phyloP scores from a whole-genome alignment of 2,797 vertebrate genomes.

The Cossypha niveicapilla region DNA sequence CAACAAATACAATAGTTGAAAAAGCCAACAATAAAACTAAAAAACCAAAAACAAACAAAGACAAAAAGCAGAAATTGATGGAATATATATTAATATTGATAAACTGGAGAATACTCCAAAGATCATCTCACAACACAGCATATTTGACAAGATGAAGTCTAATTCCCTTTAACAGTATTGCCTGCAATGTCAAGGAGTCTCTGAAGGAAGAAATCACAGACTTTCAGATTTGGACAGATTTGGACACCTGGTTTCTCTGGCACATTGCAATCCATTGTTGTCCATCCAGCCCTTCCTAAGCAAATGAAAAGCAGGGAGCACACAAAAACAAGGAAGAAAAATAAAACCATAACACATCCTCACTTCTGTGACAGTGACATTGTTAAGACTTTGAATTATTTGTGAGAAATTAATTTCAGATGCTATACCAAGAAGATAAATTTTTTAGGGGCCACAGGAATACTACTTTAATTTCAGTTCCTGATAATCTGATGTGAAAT shows the following conservation, averaged over 20 bases:
- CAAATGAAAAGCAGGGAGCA: background rate
- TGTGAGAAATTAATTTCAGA: background rate
- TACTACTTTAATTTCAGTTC: background rate
- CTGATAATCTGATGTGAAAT: background rate
- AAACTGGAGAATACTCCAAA: background rate
- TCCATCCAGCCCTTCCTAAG: background rate
- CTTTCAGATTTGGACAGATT: background rate
- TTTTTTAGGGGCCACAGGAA: background rate
- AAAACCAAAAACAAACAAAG: background rate
- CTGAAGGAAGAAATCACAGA: background rate
- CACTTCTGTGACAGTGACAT: background rate
- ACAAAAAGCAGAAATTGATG: background rate
- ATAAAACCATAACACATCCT: background rate
- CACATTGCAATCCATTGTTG: background rate
- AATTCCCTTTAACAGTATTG: background rate
- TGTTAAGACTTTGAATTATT: background rate
- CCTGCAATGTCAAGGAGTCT: background rate
- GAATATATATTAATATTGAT: background rate
- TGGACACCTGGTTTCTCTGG: background rate
- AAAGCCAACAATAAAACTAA: background rate
- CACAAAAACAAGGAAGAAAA: background rate
- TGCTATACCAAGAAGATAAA: background rate
- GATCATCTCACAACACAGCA: background rate
- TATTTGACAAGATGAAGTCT: background rate
- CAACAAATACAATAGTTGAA: background rate